Base-by-base conservation (phyloP, 1,140 invertebrate species). In the Zaprionus nigranus region DNA sequence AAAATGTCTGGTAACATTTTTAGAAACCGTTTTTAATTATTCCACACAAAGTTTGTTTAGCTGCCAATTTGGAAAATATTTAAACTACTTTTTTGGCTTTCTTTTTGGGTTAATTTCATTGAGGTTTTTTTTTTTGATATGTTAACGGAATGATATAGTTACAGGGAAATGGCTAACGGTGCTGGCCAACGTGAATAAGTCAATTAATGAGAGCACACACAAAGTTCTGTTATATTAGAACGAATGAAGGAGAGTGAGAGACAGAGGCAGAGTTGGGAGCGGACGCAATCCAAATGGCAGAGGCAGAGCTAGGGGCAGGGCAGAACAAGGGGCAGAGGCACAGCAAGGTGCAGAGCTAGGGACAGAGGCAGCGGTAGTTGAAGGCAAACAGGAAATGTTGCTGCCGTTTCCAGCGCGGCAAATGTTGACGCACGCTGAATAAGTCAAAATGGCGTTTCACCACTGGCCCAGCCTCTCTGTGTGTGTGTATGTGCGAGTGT, bases 401-500 rank as follows among this genome's bases (percentile, higher is more conserved):
- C 26, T 43, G 38, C n/a, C n/a, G 6, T 7, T 43, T n/a, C n/a
- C 40, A 46, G 7, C 40, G n/a, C 17, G 40, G 40, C n/a, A 34
- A 43, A 63, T 66, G 30, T 63, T 70, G 59, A 75, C 40, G 65
- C 66, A 69, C 49, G 72, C 49, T 70, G 66, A 75, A 75, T 75
- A 75, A 75, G 72, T 75, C 66, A 75, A 70, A 70, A 62, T 74
- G 66, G 17, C 40, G 71, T 36, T 54, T 38, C 24, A 43, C 61
- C 64, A 58, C 38, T 58, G 61, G 61, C 34, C 24, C 20, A 30
- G 30, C 1, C 30, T 7, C n/a, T n/a, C 28, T 22, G 46, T 56
- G 46, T 54, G 34, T 17, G 17, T 17, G 17, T 28, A 36, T 62
- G 60, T 54, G 62, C 38, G 34, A 38, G 28, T 40, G 38, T 6